Percentiles rank a stretch among this genome's conserved stretches.
Conservation (phyloP, 2,113 vertebrate species). For the Oostethus manadensis region DNA sequence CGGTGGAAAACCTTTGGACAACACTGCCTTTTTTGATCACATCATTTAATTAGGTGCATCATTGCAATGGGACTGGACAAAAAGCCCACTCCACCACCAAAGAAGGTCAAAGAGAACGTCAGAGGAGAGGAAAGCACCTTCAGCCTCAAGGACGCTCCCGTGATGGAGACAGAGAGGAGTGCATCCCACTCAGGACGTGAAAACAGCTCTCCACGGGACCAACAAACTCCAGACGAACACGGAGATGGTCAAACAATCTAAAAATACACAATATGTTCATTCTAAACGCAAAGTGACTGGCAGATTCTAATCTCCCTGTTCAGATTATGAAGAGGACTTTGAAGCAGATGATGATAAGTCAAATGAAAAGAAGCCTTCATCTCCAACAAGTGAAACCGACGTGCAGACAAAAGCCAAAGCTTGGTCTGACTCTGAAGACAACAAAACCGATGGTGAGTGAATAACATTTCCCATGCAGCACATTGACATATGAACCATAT, state of each 20-base stretch:
- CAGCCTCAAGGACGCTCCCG: conserved; percentile 25
- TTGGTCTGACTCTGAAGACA: conserved; percentile 62
- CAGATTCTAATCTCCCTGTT: conserved; percentile 2
- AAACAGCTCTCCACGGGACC: conserved; percentile 24
- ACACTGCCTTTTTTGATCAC: neutral
- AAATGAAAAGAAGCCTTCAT: conserved; percentile 58
- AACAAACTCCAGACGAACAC: conserved; percentile 38
- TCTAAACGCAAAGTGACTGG: neutral
- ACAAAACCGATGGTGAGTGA: conserved; percentile 70
- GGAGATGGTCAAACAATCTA: conserved; percentile 62
- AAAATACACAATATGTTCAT: neutral
- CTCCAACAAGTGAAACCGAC: conserved; percentile 54
- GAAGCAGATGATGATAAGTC: conserved; percentile 78
- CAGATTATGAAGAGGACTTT: conserved; percentile 92
- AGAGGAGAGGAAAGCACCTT: conserved; percentile 17
- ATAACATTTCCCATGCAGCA: too few relatives aligned
- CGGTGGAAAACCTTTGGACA: too few relatives aligned
- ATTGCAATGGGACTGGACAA: conserved; percentile 85
- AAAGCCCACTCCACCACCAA: conserved; percentile 73
- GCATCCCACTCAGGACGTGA: conserved; percentile 16
- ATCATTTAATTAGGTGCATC: conserved; percentile 76
- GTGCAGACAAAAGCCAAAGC: conserved; percentile 26
- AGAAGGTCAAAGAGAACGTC: conserved; percentile 54
- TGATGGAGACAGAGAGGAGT: conserved; percentile 17
- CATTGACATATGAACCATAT: too few relatives aligned